Conservation (phyloP, 2,797 vertebrate genomes). For the Myotis daubentonii region DNA sequence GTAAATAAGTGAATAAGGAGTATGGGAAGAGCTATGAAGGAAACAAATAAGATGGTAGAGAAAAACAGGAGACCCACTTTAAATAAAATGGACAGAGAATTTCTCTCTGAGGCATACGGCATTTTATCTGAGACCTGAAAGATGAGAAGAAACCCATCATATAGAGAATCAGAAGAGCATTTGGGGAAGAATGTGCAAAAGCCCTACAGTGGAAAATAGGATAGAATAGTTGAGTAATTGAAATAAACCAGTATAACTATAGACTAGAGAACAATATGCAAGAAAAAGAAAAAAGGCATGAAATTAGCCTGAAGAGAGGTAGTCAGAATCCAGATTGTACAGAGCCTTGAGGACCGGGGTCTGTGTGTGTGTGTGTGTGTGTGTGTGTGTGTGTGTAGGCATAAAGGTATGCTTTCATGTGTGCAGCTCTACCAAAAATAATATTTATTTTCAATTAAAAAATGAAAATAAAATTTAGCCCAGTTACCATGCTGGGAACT, state of each 20-base stretch:
- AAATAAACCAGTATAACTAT: not conserved
- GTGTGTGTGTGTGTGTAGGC: not conserved
- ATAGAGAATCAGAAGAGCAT: not conserved
- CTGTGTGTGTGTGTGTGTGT: not conserved
- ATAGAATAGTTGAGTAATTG: not conserved
- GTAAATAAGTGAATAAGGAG: not conserved
- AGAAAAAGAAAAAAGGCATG: not conserved
- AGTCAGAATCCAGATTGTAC: not conserved
- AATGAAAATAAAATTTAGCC: not conserved
- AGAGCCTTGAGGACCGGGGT: not conserved
- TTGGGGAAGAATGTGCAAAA: not conserved
- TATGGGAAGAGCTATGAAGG: not conserved
- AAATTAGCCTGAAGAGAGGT: not conserved
- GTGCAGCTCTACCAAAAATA: not conserved
- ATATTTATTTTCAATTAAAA: not conserved
- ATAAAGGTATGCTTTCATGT: not conserved
- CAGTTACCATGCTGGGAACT: not conserved
- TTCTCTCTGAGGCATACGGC: not conserved
- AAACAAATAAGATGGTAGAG: not conserved
- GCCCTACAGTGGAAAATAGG: not conserved
- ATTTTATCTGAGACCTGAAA: not conserved
- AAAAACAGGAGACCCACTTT: not conserved
- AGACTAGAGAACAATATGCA: not conserved
- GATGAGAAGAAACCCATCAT: not conserved
- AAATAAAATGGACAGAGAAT: not conserved